phyloP scores from a whole-genome alignment of 1,140 invertebrate species.

The Eupeodes corollae region DNA sequence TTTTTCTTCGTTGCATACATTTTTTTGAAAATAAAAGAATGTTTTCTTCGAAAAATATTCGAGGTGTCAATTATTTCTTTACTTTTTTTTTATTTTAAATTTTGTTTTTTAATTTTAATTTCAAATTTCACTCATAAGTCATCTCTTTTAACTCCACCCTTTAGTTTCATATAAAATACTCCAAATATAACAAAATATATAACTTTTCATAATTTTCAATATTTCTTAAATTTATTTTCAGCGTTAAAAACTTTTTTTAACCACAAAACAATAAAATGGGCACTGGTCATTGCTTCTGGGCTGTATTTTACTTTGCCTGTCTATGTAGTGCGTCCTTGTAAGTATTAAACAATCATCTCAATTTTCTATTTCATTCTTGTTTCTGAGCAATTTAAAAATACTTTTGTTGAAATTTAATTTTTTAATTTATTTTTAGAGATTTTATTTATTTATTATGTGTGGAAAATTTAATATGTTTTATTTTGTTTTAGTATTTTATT shows the following conservation, averaged over 20 bases:
- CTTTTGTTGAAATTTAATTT: not conserved
- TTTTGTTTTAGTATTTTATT: slow-evolving; percentile 8
- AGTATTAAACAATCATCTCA: slow-evolving; percentile 20
- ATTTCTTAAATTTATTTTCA: not conserved
- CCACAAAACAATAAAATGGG: slow-evolving; percentile 18
- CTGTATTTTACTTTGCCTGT: slow-evolving; percentile 36
- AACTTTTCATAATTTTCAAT: no score
- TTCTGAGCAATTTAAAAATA: not conserved
- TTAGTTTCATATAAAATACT: no score
- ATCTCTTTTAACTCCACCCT: no score
- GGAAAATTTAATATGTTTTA: slow-evolving; percentile 13
- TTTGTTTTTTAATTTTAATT: no score
- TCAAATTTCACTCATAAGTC: no score
- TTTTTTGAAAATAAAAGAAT: no score
- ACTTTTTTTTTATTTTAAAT: no score
- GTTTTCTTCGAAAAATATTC: no score
- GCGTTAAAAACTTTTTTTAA: slow-evolving; percentile 2
- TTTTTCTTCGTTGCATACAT: no score
- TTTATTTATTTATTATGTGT: slow-evolving; percentile 7
- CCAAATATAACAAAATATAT: no score
- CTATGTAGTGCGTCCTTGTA: slow-evolving; percentile 37
- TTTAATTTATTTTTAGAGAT: not conserved
- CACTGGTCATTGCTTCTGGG: slow-evolving; percentile 37
- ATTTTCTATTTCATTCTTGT: not conserved
- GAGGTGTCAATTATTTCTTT: no score